These are phyloP conservation scores for Celastrina argiolus DNA, from an alignment of 2,888 invertebrate genomes.

Conservation along the genomic window DNA sequence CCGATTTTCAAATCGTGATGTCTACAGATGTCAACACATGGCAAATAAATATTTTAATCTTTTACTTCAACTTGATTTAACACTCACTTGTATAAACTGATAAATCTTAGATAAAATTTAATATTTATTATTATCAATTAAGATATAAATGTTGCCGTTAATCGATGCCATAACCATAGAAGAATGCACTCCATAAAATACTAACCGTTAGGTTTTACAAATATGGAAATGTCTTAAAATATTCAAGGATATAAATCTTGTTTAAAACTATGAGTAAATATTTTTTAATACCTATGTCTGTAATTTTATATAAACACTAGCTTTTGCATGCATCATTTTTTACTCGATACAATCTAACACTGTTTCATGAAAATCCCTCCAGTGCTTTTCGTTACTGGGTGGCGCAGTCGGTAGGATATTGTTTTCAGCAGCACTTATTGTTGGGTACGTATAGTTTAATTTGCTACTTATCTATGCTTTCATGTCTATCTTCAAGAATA, in stretches of 20 bases:
- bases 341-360: too few species aligned
- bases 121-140: constrained; percentile 2
- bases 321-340: too few species aligned
- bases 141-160: background rate
- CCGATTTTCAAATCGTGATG: too few species aligned
- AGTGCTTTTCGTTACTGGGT: too few species aligned
- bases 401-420: too few species aligned
- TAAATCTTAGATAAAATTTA: background rate
- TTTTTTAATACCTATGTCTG: too few species aligned
- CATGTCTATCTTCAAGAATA: background rate
- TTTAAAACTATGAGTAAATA: background rate
- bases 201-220: background rate
- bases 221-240: background rate
- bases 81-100: background rate
- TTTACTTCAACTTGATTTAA: background rate
- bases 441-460: too few species aligned
- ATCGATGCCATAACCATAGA: background rate
- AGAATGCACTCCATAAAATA: background rate
- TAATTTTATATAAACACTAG: too few species aligned
- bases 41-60: background rate
- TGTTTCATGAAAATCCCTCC: too few species aligned
- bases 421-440: too few species aligned
- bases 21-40: background rate
- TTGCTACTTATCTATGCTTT: too few species aligned
- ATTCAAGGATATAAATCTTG: background rate